Conservation (phyloP, 1,140 invertebrate species). For the honey bee (Apis mellifera) region Amel_HAv3.1 CM009940.2:7395501-7396000, state of each 20-base stretch:
- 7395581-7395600: neutral
- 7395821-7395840: neutral
- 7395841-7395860: slow-evolving; percentile 14
- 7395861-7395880: slow-evolving; percentile 33
- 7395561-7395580: neutral
- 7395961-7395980: no score
- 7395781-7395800: slow-evolving; percentile 42
- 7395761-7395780: slow-evolving; percentile 65
- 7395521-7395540: no score
- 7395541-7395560: no score
- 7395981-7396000: neutral
- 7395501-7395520: no score
- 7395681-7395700: neutral
- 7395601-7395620: neutral
- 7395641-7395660: neutral
- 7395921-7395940: no score
- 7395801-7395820: neutral
- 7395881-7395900: slow-evolving; percentile 57
- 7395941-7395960: no score
- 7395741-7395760: neutral
- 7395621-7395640: slow-evolving; percentile 7
- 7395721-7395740: slow-evolving; percentile 21
- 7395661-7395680: neutral
- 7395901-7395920: slow-evolving; percentile 35
- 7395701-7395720: neutral